These are phyloP conservation scores for Cybosia mesomella DNA, from an alignment of 2,888 invertebrate genomes.

Conservation along the genomic window DNA sequence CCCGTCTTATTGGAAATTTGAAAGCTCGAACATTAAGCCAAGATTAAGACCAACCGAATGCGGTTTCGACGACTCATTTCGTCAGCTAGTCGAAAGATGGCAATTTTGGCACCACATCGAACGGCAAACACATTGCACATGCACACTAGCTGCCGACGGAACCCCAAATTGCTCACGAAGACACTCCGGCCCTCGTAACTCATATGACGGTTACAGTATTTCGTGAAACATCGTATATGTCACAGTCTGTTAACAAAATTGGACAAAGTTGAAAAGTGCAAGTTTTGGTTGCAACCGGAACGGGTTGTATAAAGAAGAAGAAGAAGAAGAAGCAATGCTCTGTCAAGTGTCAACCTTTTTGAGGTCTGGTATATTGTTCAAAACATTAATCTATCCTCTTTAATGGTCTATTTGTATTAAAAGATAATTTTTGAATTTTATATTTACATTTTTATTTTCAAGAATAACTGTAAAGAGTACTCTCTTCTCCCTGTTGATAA, in stretches of 20 bases:
- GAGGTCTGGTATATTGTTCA: too few species aligned
- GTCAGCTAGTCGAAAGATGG: conserved; percentile 71
- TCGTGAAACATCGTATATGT: conserved; percentile 63
- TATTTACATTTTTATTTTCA: too few species aligned
- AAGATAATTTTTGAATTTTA: too few species aligned
- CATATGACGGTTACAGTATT: conserved; percentile 70
- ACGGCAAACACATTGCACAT: conserved; percentile 68
- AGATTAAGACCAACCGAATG: conserved; percentile 53
- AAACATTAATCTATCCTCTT: too few species aligned
- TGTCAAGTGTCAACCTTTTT: neutral
- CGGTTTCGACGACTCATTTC: conserved; percentile 54
- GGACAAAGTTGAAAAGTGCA: conserved; percentile 8
- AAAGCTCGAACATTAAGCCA: conserved; percentile 51
- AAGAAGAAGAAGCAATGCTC: neutral
- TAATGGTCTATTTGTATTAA: too few species aligned
- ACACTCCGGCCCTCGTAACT: conserved; percentile 73
- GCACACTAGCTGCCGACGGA: conserved; percentile 64
- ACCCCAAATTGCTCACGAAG: conserved; percentile 81
- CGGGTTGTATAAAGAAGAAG: neutral
- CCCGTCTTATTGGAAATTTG: conserved; percentile 31
- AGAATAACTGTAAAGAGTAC: neutral
- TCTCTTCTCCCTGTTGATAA: neutral
- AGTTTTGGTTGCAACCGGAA: neutral
- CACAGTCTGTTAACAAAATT: conserved; percentile 47
- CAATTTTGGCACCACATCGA: conserved; percentile 77